Base-by-base conservation (phyloP, 2,888 invertebrate genomes). In the Melikaiella ostensackeni region DNA sequence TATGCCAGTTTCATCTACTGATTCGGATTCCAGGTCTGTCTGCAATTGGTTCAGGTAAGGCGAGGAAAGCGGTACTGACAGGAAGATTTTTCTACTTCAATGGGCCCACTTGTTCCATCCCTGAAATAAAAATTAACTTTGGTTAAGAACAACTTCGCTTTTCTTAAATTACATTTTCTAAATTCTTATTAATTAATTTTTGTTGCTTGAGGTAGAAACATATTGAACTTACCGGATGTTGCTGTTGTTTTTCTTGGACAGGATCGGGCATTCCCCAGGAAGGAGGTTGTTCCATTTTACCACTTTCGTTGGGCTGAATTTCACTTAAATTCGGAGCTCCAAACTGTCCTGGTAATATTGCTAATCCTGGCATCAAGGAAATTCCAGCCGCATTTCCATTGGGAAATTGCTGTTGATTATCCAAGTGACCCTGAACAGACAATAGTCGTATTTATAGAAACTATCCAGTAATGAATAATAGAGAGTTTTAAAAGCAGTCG, bases 51-150 rank as follows among this genome's bases (percentile, higher is more conserved):
- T 80, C 85, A 81, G 77, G 79, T 84, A 82, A 81, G 79, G 79
- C 80, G 81, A 81, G 76, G 80, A 79, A 82, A 84, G 81, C 76
- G 81, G 79, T 76, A 75, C 79, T 79, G 81, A 75, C 75, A 76
- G 80, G 57, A 80, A 78, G 59, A 50, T 75, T 83, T 80, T 79
- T 80, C 59, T 79, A 66, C 64, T 80, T 79, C 81, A 91, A 80
- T 91, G 90, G 77, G 92, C 92, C 93, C 93, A 93, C 88, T 93
- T 93, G 86, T 91, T 92, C 93, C 93, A 93, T 83, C 93, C 93
- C 93, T 93, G 88, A 77, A 91, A 90, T 81, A 84, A 79, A 87
- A 88, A 73, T 24, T 55, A 11, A 1, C 3, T 19, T 38, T 46
- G 4, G 9, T 59, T 27, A 11, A 24, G 24, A 59, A 59, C 13